Percentiles rank a stretch among this genome's conserved stretches.
phyloP scores from a whole-genome alignment of 2,113 vertebrate genomes.

The Dasyurus viverrinus region DNA sequence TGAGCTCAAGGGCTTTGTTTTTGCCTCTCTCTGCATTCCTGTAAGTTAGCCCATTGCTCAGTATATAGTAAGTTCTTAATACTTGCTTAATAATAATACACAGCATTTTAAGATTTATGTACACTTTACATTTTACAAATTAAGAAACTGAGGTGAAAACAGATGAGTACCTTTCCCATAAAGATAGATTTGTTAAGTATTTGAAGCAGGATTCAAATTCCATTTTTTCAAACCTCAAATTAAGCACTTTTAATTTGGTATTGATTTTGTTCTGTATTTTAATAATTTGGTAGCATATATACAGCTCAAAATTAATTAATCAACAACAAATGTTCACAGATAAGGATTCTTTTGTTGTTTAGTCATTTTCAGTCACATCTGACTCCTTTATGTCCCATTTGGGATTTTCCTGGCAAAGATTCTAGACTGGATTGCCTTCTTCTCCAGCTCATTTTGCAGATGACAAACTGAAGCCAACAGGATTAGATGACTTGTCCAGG shows the following conservation, averaged over 20 bases:
- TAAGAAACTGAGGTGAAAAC: neutral
- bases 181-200: neutral
- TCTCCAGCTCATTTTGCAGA: too few species aligned
- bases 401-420: neutral
- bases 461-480: too few species aligned
- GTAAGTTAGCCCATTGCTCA: neutral
- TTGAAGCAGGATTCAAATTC: neutral
- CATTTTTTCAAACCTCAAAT: neutral
- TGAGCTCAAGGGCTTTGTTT: neutral
- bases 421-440: neutral
- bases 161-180: neutral
- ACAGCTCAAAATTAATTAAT: neutral
- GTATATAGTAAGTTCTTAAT: neutral
- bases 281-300: neutral
- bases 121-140: neutral
- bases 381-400: too few species aligned
- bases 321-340: neutral
- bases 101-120: neutral
- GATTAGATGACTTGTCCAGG: too few species aligned
- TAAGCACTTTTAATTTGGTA: neutral
- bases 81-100: neutral
- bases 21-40: neutral
- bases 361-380: too few species aligned
- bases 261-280: neutral
- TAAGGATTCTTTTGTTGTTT: too few species aligned